Percentiles rank a stretch among this genome's conserved stretches.
Conservation (phyloP, 64 coral and sea anemone genomes). For the Pocillopora verrucosa region DNA sequence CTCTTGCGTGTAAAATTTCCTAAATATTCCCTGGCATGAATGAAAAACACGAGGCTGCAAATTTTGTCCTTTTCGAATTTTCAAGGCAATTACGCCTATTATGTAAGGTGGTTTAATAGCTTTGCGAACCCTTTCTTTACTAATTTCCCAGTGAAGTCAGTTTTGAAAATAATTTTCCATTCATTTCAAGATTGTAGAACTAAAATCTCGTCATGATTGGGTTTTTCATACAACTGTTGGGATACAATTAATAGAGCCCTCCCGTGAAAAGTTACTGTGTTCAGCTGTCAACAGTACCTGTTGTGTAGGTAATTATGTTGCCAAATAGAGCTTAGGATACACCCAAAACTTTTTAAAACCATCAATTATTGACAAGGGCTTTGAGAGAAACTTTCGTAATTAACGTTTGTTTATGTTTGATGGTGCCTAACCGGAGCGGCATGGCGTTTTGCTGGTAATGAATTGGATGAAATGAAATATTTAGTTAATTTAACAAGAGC, state of each 20-base stretch:
- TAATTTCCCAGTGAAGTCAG: background rate
- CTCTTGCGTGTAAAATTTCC: too few species aligned
- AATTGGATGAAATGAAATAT: background rate
- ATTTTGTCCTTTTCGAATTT: background rate
- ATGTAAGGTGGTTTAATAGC: background rate
- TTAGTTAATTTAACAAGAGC: too few species aligned
- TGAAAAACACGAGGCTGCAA: background rate
- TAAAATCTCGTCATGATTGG: background rate
- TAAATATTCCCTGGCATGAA: too few species aligned
- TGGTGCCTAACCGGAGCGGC: background rate
- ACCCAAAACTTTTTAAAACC: background rate
- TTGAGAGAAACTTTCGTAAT: background rate
- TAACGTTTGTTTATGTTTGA: background rate
- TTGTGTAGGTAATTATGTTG: background rate
- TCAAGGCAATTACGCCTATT: background rate
- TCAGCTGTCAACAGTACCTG: conserved; percentile 3
- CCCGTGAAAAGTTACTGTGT: background rate
- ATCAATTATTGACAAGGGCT: conserved; percentile 7
- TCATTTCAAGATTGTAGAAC: background rate
- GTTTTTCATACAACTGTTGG: background rate
- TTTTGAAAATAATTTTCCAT: background rate
- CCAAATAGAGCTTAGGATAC: background rate
- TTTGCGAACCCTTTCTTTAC: background rate
- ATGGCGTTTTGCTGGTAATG: conserved; percentile 7
- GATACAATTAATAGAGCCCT: background rate